These are phyloP conservation scores for Aphelocoma californica DNA, from an alignment of 2,797 vertebrate species.

Conservation along the genomic window DNA sequence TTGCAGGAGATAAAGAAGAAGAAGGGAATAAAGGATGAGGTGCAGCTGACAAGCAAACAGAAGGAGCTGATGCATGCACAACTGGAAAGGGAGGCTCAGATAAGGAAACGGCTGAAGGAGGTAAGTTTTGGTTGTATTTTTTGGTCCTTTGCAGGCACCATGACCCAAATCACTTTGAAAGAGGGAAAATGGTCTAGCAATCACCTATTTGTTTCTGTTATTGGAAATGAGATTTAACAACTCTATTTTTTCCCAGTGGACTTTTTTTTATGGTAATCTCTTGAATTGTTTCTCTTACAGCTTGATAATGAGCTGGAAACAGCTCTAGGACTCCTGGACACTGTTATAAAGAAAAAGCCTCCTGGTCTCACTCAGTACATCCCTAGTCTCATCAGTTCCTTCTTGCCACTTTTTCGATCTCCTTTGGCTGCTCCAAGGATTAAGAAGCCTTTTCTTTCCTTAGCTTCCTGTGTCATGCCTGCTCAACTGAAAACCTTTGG, in stretches of 20 bases:
- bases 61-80: slow-evolving; percentile 93
- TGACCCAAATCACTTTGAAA: not conserved
- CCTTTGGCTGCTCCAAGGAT: slow-evolving; percentile 90
- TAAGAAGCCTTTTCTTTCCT: slow-evolving; percentile 83
- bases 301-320: slow-evolving; percentile 86
- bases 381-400: slow-evolving; percentile 82
- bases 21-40: slow-evolving; percentile 95
- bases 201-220: not conserved
- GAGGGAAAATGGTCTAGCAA: not conserved
- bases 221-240: not conserved
- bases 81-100: slow-evolving; percentile 87
- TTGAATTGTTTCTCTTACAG: slow-evolving; percentile 71
- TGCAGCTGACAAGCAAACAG: slow-evolving; percentile 93
- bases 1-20: slow-evolving; percentile 95
- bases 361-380: slow-evolving; percentile 87
- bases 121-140: slow-evolving; percentile 61
- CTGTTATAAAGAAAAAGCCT: slow-evolving; percentile 80
- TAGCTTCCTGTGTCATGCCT: slow-evolving; percentile 88
- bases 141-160: not conserved
- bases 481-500: slow-evolving; percentile 84
- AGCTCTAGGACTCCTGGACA: slow-evolving; percentile 82
- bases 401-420: slow-evolving; percentile 89
- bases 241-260: not conserved
- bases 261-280: not conserved
- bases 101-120: slow-evolving; percentile 85